Base-by-base conservation (phyloP, 1,140 invertebrate species). In the Macrobrachium nipponense region DNA sequence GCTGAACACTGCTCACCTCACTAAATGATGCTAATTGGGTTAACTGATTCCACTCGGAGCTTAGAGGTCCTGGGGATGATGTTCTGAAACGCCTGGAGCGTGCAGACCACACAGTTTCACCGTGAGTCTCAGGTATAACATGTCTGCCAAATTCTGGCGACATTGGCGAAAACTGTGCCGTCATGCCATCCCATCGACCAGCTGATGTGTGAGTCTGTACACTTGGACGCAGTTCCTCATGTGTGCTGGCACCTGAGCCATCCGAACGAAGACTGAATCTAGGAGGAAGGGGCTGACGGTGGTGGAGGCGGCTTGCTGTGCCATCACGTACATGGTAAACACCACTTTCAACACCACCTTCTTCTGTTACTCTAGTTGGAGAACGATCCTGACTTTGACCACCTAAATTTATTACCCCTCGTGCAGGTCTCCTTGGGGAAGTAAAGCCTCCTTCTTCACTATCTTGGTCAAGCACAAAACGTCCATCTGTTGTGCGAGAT, bases 391-490 rank as follows among this genome's bases (percentile, higher is more conserved):
- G 59, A 60, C 72, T 66, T 44, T 70, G 44, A 36, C 23, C 62
- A 2, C 59, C 72, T 75, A 36, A 70, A 51, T 66, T 58, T 44
- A 90, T 60, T 96, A 92, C 91, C 70, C 88, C 60, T 10, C 88
- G 78, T 27, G 80, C 84, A 59, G 88, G 88, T 76, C 84, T 75
- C 59, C 88, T 83, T 20, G 88, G 86, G 44, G 86, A 87, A 36
- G 86, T 86, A 64, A 97, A 96, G 4, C 96, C 96, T 58, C 96
- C 96, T 90, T 97, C 96, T 91, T 96, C 96, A 89, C 95, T 96
- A 60, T 94, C 94, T 89, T 94, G 93, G 20, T 93, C 93, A 72
- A 96, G 91, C 70, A 95, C 93, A 91, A 96, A 95, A 68, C 94
- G 93, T 61, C 95, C 95, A 91, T 95, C 94, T 27, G 94, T 93